Evolutionary conservation across 1,140 invertebrate species (phyloP), one percentile per base, ranked within the genome.

Genomic region (Tetramorium alpestre): DNA sequence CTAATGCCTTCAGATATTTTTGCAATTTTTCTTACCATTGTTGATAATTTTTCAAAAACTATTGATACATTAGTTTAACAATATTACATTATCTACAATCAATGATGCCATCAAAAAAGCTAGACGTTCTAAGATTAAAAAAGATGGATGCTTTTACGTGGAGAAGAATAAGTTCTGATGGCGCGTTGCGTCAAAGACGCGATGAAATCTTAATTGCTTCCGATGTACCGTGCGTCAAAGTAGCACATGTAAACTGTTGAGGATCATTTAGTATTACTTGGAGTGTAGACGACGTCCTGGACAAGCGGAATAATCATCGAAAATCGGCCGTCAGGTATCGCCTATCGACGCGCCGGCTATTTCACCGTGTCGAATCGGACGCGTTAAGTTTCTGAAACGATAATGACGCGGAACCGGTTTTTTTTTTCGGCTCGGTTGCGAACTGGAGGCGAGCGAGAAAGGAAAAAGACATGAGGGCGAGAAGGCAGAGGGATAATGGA

Each of bases 351-450:
- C 38, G 64, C 69, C 54, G 25, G 51, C 69, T 84, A 25, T 82
- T 73, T 60, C 69, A 28, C 69, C 69, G 80, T 62, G 4, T 84
- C 80, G 80, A 84, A 84, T 73, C 56, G 41, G 69, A 60, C 80
- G 67, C 56, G 54, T n/a, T 84, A 84, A 84, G 80, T 73, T 56
- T 84, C 80, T 84, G 69, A 84, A 73, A 84, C 69, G 80, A 73
- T 84, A 62, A 84, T 84, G 80, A 84, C 41, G 67, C 69, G 69
- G 51, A 73, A 84, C 80, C 80, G 80, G 69, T 84, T 84, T 84
- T 84, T 22, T 22, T 38, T 62, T 65, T n/a, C n/a, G 25, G 18
- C 25, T 69, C 38, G 49, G n/a, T 72, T 58, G 67, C 78, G 64
- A 81, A 44, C 54, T 38, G 65, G 22, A 38, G 78, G 51, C 25